Base-by-base conservation (phyloP, 1,140 invertebrate genomes). In the Battus philenor region DNA sequence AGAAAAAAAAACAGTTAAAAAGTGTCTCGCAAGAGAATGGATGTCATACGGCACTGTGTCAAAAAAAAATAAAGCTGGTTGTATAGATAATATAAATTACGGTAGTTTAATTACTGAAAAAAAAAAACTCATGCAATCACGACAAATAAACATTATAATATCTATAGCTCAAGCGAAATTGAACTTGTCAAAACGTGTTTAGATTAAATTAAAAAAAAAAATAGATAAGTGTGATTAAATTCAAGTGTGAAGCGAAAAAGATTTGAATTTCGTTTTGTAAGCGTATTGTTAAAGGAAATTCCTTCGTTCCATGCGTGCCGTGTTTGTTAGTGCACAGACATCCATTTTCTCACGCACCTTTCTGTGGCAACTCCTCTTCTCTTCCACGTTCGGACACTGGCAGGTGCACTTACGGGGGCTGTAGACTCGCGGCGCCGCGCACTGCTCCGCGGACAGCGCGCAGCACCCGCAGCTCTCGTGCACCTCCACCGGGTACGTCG, bases 351-450 rank as follows among this genome's bases (percentile, higher is more conserved):
- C 65, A 84, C 76, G 59, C 69, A 85, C 80, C 80, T 85, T 70
- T 46, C 52, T 68, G 44, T 75, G 63, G 44, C 80, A 85, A 47
- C 38, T 66, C 44, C 76, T 59, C 50, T 71, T 69, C 47, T 82
- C 74, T 38, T 72, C 70, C 49, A 58, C 50, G 61, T 85, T 76
- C 44, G 76, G 70, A 57, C 80, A 85, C 62, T 78, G 72, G 54
- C 80, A 84, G 68, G 68, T 54, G 70, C 78, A 84, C 80, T 82
- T 84, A 84, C 78, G 80, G 71, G 70, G 78, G 51, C 79, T 79
- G 51, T 54, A 79, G 29, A 79, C 64, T 49, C 61, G 61, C 16
- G 64, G 68, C 1, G 71, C 48, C 7, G 39, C 51, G 49, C 80
- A 84, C 29, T 69, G 48, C 31, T 54, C 53, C 0, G 61, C 30